Conservation (phyloP, 92 coral and sea anemone genomes). For the Ricordea florida region DNA sequence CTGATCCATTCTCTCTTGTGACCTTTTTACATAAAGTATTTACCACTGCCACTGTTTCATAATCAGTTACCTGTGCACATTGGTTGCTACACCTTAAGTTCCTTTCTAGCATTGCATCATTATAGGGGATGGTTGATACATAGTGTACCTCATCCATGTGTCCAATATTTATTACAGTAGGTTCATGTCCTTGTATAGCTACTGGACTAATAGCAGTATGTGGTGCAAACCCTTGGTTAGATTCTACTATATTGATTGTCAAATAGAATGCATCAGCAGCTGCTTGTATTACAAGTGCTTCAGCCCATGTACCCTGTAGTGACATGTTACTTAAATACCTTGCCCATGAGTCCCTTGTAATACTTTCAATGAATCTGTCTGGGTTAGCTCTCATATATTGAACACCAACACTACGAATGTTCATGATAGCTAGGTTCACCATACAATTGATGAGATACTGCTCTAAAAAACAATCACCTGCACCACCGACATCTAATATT, state of each 20-base stretch:
- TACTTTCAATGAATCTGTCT: constrained; percentile 36
- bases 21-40: constrained; percentile 8
- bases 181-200: not conserved
- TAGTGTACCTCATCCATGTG: constrained; percentile 32
- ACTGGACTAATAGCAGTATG: not conserved
- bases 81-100: too few species aligned
- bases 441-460: constrained; percentile 1
- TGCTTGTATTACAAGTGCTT: constrained; percentile 9
- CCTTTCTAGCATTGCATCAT: too few species aligned
- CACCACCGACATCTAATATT: not conserved
- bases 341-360: not conserved
- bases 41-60: too few species aligned
- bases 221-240: constrained; percentile 1
- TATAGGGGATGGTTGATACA: constrained; percentile 20
- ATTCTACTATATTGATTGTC: not conserved
- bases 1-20: constrained; percentile 34
- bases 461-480: not conserved
- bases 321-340: not conserved
- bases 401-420: constrained; percentile 19
- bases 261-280: constrained; percentile 7
- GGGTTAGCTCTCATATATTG: constrained; percentile 19
- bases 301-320: constrained; percentile 12
- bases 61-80: too few species aligned
- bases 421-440: constrained; percentile 25
- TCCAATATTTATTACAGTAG: constrained; percentile 22